Conservation (phyloP, 2,797 vertebrate genomes). For the Nannoperca obscura region DNA sequence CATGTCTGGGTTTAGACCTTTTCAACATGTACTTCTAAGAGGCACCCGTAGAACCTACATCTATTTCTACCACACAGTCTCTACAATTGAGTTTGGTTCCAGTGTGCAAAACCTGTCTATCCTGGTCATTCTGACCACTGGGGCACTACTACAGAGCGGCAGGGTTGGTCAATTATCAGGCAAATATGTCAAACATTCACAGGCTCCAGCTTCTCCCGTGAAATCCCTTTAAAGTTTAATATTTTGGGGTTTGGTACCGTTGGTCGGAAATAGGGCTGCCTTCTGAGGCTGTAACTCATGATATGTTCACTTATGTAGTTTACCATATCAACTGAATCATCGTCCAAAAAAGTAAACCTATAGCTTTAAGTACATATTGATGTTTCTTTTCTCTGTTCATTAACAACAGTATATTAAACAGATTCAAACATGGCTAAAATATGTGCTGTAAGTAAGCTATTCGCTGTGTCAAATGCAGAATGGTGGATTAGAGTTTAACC, state of each 20-base stretch:
- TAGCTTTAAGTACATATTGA: neutral
- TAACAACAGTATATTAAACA: neutral
- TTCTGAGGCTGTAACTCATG: neutral
- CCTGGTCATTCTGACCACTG: neutral
- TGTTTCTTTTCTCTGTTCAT: neutral
- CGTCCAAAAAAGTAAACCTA: neutral
- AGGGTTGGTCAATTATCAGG: slow-evolving; percentile 8
- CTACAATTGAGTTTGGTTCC: too few species aligned
- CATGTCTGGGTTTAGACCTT: neutral
- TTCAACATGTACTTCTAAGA: neutral
- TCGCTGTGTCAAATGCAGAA: slow-evolving; percentile 7
- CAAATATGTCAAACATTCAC: slow-evolving; percentile 17
- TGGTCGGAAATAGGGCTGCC: neutral
- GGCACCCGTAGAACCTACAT: too few species aligned
- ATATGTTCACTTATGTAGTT: neutral
- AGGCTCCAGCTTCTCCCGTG: neutral
- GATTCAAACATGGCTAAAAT: slow-evolving; percentile 10
- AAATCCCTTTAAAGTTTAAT: neutral
- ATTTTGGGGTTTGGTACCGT: neutral
- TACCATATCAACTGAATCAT: neutral
- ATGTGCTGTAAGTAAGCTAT: neutral
- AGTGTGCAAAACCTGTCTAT: too few species aligned
- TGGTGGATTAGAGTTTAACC: slow-evolving; percentile 44
- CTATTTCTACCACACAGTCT: too few species aligned
- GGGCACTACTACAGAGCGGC: neutral